Evolutionary conservation across 2,113 vertebrate genomes (phyloP), one percentile per base, ranked within the genome.

Genomic region (Lepus timidus): DNA sequence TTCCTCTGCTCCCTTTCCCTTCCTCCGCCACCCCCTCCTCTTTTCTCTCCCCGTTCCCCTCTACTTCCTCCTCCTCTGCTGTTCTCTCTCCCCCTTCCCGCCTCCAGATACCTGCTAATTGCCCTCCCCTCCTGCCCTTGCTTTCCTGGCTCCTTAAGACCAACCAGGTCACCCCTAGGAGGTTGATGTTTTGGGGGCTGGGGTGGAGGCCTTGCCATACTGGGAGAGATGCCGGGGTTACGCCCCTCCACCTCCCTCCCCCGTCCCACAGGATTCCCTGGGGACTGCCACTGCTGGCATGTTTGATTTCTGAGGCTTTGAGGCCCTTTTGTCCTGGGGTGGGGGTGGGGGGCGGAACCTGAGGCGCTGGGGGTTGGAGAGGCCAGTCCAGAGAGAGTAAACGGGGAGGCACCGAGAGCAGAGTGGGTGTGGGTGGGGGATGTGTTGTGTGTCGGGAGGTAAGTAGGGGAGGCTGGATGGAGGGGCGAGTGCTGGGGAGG

Each of bases 91-190:
- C 62, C 23, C 64, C 4, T 19, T 58, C 55, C 55, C 55, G 58
- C 76, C 90, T 70, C 87, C 92, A 73, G 90, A 83, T 85, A 55
- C 51, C 74, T 52, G 39, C 96, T 84, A 67, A 89, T 73, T 33
- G 81, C 44, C 31, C 58, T 31, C 70, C 33, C 25, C 44, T n/a
- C 68, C 65, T n/a, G 51, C 64, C 8, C 0, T 33, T 78, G 16
- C 62, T 23, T 23, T 52, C 81, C 93, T 73, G 85, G 81, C 73
- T 58, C 44, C 13, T 68, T 31, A 65, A 31, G 82, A 39, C 25
- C 17, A 33, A 74, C 73, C 39, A 27, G n/a, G 67, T 36, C 80
- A 19, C 9, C 19, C 29, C 33, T 22, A 1, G 33, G 36, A 81
- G 58, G 33, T 1, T 65, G 29, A 73, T 23, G 33, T 87, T 68